A percentile compares a stretch with the other conserved stretches of the same genome.
Evolutionary conservation across 2,888 invertebrate genomes (phyloP).

Genomic region (Apomyelois bistriatella): DNA sequence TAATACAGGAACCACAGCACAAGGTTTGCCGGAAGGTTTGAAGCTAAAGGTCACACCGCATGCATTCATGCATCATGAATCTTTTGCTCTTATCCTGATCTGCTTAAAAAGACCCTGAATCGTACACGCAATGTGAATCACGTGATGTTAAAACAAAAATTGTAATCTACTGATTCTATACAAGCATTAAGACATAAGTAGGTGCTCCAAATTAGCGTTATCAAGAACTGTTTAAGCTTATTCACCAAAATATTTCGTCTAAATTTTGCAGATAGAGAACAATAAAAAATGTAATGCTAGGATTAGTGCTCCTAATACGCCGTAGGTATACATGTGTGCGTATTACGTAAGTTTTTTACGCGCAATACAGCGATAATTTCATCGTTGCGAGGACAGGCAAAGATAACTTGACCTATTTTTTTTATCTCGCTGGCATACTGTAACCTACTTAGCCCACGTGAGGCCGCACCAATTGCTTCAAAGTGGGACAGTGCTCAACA

Average conservation of each 20-base stretch:
- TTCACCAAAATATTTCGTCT: neutral
- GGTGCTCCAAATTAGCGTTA: constrained; percentile 11
- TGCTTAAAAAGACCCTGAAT: constrained; percentile 2
- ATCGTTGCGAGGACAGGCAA: constrained; percentile 71
- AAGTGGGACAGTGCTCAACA: constrained; percentile 44
- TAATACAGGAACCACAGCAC: constrained; percentile 67
- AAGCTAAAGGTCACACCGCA: constrained; percentile 52
- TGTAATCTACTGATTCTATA: neutral
- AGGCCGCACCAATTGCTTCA: constrained; percentile 44
- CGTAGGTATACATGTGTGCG: constrained; percentile 18
- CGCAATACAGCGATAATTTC: constrained; percentile 73
- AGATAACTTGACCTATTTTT: constrained; percentile 80
- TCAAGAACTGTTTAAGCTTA: neutral
- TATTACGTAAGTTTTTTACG: constrained; percentile 65
- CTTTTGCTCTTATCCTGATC: constrained; percentile 11
- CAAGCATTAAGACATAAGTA: neutral
- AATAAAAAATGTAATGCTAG: neutral
- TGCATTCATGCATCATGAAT: constrained; percentile 50
- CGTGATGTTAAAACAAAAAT: constrained; percentile 16
- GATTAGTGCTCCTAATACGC: neutral
- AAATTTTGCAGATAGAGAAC: neutral
- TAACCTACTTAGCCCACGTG: constrained; percentile 71
- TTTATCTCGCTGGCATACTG: constrained; percentile 72
- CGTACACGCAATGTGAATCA: constrained; percentile 14
- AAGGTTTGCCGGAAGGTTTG: constrained; percentile 71